Conservation (phyloP, 2,113 vertebrate species). For the Phalacrocorax carbo region DNA sequence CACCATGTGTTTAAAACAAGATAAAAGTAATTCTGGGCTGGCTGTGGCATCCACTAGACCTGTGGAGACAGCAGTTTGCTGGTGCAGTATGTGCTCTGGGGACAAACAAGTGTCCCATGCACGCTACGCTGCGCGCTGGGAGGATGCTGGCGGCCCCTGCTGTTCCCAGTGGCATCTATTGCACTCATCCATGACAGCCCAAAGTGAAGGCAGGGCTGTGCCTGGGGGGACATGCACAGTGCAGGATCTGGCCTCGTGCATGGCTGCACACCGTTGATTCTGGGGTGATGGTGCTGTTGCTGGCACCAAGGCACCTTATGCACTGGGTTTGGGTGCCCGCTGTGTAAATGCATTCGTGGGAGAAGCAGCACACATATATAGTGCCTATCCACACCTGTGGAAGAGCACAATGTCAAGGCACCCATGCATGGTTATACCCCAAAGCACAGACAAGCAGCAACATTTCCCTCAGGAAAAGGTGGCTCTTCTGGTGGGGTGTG, state of each 20-base stretch:
- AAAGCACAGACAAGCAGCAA: background rate
- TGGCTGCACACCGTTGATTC: rapidly evolving
- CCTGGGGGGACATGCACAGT: background rate
- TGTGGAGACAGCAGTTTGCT: background rate
- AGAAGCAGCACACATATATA: background rate
- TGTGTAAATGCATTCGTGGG: background rate
- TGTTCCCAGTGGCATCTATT: background rate
- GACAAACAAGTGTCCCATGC: background rate
- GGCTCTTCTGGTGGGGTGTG: background rate
- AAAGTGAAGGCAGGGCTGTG: background rate
- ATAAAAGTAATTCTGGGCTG: background rate
- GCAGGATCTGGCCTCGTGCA: background rate
- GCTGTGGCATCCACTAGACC: background rate
- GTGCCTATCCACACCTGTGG: background rate
- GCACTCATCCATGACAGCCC: no score
- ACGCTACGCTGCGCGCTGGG: rapidly evolving
- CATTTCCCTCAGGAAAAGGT: background rate
- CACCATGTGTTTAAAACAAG: background rate
- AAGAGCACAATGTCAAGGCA: background rate
- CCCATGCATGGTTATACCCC: background rate
- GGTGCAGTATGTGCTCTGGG: background rate
- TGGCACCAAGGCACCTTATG: background rate
- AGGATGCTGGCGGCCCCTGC: background rate
- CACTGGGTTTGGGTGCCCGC: background rate
- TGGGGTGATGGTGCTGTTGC: rapidly evolving